Evolutionary conservation across 1,140 invertebrate species (phyloP).

Genomic region (Drosophila gunungcola): DNA sequence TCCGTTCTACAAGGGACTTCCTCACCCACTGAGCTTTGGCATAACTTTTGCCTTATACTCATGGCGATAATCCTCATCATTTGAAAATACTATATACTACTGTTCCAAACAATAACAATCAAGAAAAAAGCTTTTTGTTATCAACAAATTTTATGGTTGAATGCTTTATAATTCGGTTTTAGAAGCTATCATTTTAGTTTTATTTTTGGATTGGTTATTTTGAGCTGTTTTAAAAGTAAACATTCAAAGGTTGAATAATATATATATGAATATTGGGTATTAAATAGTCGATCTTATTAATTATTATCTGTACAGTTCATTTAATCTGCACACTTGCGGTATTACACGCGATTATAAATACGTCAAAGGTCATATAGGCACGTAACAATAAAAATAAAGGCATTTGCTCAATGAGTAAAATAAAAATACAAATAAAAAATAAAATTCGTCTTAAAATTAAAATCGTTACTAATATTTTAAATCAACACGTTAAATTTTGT

Average conservation of each 20-base stretch:
- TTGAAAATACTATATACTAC: constrained; percentile 16
- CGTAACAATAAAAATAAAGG: not conserved
- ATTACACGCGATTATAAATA: constrained; percentile 3
- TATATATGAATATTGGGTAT: not conserved
- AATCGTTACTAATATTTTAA: not conserved
- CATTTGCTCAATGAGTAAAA: too few relatives aligned
- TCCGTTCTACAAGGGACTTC: constrained; percentile 15
- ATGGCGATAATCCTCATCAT: constrained; percentile 37
- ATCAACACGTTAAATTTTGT: not conserved
- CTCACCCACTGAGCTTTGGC: constrained; percentile 18
- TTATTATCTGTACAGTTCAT: not conserved
- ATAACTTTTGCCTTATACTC: constrained; percentile 11
- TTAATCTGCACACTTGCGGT: not conserved
- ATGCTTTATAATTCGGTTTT: not conserved
- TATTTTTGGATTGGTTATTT: not conserved
- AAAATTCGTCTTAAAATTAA: not conserved
- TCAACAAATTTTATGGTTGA: constrained; percentile 18
- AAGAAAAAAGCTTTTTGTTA: constrained; percentile 25
- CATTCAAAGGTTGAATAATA: not conserved
- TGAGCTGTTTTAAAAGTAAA: not conserved
- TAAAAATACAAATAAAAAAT: not conserved
- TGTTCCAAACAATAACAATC: constrained; percentile 6
- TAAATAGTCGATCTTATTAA: not conserved
- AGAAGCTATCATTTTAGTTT: too few relatives aligned
- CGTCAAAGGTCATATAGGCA: constrained; percentile 2